Percentiles rank a stretch among this genome's conserved stretches.
These are phyloP conservation scores for Polyploca ridens DNA, from an alignment of 2,888 invertebrate genomes.

Conservation along the genomic window DNA sequence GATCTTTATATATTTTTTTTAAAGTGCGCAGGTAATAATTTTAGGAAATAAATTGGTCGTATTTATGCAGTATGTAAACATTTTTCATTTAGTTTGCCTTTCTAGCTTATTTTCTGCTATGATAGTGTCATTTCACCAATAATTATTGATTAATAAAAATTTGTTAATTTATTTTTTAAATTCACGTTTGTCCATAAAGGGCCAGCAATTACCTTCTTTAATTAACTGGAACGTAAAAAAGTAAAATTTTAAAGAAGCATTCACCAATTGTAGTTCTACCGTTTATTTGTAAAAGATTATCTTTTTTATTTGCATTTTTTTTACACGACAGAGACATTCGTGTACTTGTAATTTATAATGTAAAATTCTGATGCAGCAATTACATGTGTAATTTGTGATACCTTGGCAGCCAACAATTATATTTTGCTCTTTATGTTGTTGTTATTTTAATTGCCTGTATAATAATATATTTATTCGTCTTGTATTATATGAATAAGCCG, in stretches of 20 bases:
- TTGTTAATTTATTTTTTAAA: background rate
- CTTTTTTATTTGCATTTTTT: constrained; percentile 2
- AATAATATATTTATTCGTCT: constrained; percentile 1
- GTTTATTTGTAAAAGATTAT: background rate
- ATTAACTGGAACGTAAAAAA: background rate
- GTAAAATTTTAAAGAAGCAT: background rate
- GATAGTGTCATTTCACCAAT: background rate
- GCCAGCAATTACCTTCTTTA: background rate
- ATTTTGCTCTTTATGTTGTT: background rate
- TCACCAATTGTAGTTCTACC: background rate
- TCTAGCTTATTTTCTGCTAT: background rate
- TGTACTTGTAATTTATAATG: constrained; percentile 5
- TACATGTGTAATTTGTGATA: constrained; percentile 8
- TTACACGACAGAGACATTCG: no score
- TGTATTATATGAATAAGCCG: constrained; percentile 36
- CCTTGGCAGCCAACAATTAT: background rate
- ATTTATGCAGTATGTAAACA: background rate
- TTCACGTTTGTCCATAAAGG: background rate
- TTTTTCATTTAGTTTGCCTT: background rate
- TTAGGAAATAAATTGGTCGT: background rate
- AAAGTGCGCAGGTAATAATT: constrained; percentile 8
- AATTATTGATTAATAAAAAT: background rate
- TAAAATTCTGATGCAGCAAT: constrained; percentile 2
- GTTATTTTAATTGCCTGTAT: background rate
- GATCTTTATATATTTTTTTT: constrained; percentile 29